Evolutionary conservation across 1,140 invertebrate species (phyloP), one percentile per base, ranked within the genome.

Genomic region (Formica exsecta): DNA sequence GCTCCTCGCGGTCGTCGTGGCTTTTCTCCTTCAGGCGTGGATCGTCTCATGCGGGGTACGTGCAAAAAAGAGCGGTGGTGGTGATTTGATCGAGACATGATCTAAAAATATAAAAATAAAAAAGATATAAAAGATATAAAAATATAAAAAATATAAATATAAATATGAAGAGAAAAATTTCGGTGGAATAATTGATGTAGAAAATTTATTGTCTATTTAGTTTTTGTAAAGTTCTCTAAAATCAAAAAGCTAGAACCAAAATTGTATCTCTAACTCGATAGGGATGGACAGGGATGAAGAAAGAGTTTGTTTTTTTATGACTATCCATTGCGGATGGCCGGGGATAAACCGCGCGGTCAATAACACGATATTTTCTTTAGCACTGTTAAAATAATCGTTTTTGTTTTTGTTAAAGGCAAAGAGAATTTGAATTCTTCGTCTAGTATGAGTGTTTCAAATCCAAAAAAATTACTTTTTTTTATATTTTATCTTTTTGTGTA

Each of bases 11-110:
- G 4, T 87, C n/a, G 3, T 61, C 2, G 36, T 86, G 32, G n/a
- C 57, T 48, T 16, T 83, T 65, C 84, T 81, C n/a, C 51, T 90
- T 51, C 80, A 87, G 4, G 62, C 48, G 22, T 32, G 64, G 32
- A 22, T 62, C n/a, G 88, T 90, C 62, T 73, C n/a, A 61, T 90
- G 86, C 38, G 89, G 89, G 88, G 89, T 90, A 90, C 13, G 89
- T 90, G 74, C n/a, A 13, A 62, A 38, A 11, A 0, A 4, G 36
- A 25, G 36, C 13, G 32, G 76, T 79, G 76, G 8, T 48, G n/a
- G 13, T 48, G 19, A 51, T 51, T 22, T 25, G 13, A 77, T 48
- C 11, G 22, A 48, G n/a, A 29, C 22, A 6, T 36, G n/a, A 70
- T 16, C 25, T 48, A 29, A 6, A 13, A 13, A 29, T 64, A 13